These are phyloP conservation scores for Colinus virginianus DNA, from an alignment of 2,113 vertebrate genomes.

Conservation along the genomic window DNA sequence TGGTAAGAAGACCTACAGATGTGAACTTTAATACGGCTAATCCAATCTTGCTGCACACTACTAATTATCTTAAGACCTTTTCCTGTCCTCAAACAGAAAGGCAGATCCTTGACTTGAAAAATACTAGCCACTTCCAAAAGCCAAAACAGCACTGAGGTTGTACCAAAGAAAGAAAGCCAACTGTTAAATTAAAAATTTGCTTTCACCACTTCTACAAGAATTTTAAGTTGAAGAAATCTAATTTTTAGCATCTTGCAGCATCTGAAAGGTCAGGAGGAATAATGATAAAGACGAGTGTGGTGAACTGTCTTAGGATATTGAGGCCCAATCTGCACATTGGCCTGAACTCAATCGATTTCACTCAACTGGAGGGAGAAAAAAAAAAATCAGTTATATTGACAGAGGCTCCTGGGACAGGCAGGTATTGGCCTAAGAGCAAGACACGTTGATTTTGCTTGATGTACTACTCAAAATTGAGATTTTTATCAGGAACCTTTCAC, in stretches of 20 bases:
- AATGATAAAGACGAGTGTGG: background rate
- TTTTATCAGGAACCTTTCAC: background rate
- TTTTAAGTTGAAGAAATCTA: background rate
- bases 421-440: fast-evolving
- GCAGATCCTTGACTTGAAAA: constrained; percentile 1
- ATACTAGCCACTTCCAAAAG: background rate
- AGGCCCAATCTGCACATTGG: background rate
- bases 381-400: background rate
- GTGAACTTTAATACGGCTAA: constrained; percentile 6
- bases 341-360: background rate
- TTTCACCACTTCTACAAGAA: background rate
- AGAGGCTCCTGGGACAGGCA: background rate
- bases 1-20: background rate
- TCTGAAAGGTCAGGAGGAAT: background rate
- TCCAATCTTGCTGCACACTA: background rate
- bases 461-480: background rate
- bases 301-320: background rate
- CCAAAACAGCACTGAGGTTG: background rate
- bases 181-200: background rate
- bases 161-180: background rate
- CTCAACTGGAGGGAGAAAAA: background rate
- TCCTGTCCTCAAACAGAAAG: background rate
- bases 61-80: background rate
- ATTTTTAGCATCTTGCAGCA: background rate
- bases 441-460: background rate